Conservation (phyloP, 1,140 invertebrate species). For the Metopolophium dirhodum region DNA sequence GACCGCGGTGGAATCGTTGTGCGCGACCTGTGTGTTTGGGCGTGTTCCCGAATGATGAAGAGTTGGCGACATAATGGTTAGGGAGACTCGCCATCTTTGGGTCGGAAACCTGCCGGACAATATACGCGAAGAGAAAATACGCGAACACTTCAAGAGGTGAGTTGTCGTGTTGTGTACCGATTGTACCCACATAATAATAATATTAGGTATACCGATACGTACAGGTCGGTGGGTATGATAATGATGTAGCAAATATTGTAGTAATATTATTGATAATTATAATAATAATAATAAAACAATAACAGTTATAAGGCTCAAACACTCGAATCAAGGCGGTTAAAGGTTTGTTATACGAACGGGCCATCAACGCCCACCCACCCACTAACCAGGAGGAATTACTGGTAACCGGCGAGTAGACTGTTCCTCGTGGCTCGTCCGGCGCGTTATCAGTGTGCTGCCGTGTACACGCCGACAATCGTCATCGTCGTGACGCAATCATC, state of each 20-base stretch:
- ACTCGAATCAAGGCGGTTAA: not conserved
- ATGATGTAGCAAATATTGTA: not conserved
- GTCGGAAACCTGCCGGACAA: conserved; percentile 99
- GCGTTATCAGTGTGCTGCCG: not conserved
- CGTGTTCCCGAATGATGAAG: conserved; percentile 68
- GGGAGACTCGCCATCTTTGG: conserved; percentile 99
- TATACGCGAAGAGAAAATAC: conserved; percentile 92
- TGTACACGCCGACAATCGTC: not conserved
- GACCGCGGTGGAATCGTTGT: conserved; percentile 43
- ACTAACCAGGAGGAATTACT: not conserved
- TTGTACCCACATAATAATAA: too few species aligned
- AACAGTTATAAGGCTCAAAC: not conserved
- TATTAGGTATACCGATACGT: not conserved
- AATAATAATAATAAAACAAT: not conserved
- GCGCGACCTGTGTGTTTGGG: conserved; percentile 53
- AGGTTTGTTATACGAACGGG: not conserved
- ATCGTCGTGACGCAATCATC: not conserved
- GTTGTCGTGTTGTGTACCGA: conserved; percentile 59
- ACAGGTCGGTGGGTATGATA: not conserved
- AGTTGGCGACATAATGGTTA: conserved; percentile 93
- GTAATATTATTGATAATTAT: not conserved
- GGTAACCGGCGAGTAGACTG: not conserved
- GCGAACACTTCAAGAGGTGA: conserved; percentile 97
- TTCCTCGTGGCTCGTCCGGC: not conserved
- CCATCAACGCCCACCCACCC: not conserved